phyloP scores from a whole-genome alignment of 1,140 invertebrate genomes.

The Drosophila bipectinata region DNA sequence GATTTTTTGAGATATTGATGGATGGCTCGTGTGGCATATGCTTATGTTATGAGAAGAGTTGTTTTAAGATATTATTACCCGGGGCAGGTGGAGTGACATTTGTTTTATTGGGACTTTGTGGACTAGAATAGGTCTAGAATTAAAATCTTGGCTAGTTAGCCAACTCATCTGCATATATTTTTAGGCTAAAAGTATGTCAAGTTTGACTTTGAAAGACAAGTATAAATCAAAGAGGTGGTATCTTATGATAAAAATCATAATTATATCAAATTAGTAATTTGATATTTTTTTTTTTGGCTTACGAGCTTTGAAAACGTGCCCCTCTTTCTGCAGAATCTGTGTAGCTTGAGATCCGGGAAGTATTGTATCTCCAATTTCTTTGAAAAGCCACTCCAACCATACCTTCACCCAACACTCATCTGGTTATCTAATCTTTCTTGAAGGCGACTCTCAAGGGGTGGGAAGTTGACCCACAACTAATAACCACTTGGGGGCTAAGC shows the following conservation, averaged over 20 bases:
- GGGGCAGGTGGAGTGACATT: too few species aligned
- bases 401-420: conserved; percentile 31
- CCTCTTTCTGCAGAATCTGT: background rate
- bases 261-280: background rate
- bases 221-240: background rate
- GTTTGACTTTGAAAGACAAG: background rate
- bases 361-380: conserved; percentile 1
- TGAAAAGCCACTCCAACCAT: background rate
- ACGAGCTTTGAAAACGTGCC: background rate
- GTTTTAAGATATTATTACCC: too few species aligned
- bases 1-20: conserved; percentile 35
- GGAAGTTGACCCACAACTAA: conserved; percentile 59
- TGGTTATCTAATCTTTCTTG: conserved; percentile 42
- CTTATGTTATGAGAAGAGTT: conserved; percentile 10
- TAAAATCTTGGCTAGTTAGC: conserved; percentile 6
- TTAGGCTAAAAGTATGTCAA: conserved; percentile 4
- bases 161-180: background rate
- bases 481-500: conserved; percentile 55
- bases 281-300: background rate
- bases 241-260: background rate
- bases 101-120: too few species aligned
- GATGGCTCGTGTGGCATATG: conserved; percentile 35
- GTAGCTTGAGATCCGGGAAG: conserved; percentile 25
- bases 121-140: background rate
- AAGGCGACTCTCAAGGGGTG: conserved; percentile 19